Percentiles rank a stretch among this genome's conserved stretches.
These are phyloP conservation scores for Eulemur albifrons DNA, from an alignment of 2,797 vertebrate species.

Conservation along the genomic window DNA sequence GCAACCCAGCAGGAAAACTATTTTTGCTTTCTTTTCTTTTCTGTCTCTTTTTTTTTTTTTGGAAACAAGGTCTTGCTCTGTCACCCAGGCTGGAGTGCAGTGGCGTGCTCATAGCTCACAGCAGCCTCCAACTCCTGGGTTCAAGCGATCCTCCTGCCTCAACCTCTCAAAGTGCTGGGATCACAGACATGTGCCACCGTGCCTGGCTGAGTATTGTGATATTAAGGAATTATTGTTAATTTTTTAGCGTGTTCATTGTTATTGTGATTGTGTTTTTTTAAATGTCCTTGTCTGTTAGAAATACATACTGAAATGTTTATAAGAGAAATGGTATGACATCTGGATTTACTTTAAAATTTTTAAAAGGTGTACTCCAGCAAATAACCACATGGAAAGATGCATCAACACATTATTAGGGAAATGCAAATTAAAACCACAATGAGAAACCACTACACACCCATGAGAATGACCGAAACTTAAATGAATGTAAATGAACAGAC, in stretches of 20 bases:
- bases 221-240: not conserved
- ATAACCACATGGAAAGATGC: not conserved
- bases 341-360: not conserved
- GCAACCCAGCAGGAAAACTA: not conserved
- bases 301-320: not conserved
- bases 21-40: not conserved
- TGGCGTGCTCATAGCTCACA: too few relatives aligned
- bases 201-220: not conserved
- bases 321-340: accelerated
- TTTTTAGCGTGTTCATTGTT: not conserved
- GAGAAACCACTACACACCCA: not conserved
- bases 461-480: not conserved
- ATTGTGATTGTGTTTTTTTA: not conserved
- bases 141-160: too few relatives aligned
- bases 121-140: too few relatives aligned
- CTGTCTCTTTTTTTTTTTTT: too few relatives aligned
- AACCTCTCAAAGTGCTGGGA: too few relatives aligned
- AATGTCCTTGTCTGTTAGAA: not conserved
- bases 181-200: too few relatives aligned
- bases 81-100: too few relatives aligned
- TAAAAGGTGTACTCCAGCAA: not conserved
- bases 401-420: not conserved
- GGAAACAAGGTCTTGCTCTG: too few relatives aligned
- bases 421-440: not conserved
- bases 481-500: not conserved